Conservation (phyloP, 1,140 invertebrate species). For the Stegodyphus mimosarum region DNA sequence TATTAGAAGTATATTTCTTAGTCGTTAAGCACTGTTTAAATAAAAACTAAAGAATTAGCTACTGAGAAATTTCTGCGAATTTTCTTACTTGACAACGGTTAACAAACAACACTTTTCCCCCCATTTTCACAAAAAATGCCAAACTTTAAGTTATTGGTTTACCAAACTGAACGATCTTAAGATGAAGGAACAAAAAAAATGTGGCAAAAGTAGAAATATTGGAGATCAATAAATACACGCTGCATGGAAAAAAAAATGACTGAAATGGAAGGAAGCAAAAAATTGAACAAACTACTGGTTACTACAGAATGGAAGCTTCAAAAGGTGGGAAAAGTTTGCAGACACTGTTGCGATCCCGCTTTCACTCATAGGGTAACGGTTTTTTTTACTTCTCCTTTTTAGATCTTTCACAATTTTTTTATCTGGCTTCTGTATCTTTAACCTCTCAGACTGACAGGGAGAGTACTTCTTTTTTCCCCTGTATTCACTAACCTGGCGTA, state of each 20-base stretch:
- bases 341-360: constrained; percentile 15
- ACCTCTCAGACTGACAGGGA: constrained; percentile 9
- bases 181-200: background rate
- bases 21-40: too few relatives aligned
- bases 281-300: constrained; percentile 16
- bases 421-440: constrained; percentile 39
- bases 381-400: background rate
- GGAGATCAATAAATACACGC: constrained; percentile 32
- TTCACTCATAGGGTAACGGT: constrained; percentile 32
- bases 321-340: constrained; percentile 53
- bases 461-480: constrained; percentile 22
- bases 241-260: background rate
- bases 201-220: constrained; percentile 20
- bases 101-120: too few relatives aligned
- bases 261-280: constrained; percentile 15
- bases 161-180: background rate
- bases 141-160: too few relatives aligned
- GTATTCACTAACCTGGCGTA: constrained; percentile 21
- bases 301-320: background rate
- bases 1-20: too few relatives aligned
- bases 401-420: constrained; percentile 47
- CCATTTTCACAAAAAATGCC: too few relatives aligned
- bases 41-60: too few relatives aligned
- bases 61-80: too few relatives aligned
- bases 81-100: too few relatives aligned